Base-by-base conservation (phyloP, 1,140 invertebrate genomes). In the Danaus melanippus region DNA sequence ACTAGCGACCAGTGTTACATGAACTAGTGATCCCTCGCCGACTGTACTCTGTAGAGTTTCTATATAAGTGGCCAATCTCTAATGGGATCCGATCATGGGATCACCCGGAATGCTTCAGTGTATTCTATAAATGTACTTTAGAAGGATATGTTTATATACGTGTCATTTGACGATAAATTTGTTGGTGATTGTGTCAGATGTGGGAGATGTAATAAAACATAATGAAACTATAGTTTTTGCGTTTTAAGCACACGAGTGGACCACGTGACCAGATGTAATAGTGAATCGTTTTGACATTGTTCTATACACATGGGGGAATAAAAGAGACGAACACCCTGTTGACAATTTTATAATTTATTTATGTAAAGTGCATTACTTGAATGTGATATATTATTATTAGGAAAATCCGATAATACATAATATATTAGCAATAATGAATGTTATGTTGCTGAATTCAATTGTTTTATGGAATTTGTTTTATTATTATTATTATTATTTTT, bases 291-390 rank as follows among this genome's bases (percentile, higher is more conserved):
- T 80, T 84, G 81, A 84, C 81, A 84, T 86, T 79, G 72, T 79
- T 79, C 80, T 75, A 76, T 76, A 74, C 64, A 64, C 64, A 66
- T 65, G 63, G 72, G 21, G 54, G 60, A 74, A 79, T 79, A 76
- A 32, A 70, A 71, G 59, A 76, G 65, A 76, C 64, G 79, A 76
- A 83, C 72, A 69, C 75, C 77, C 67, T 62, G 78, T 82, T 86
- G 79, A 86, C 79, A 74, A 80, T 81, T 83, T 77, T 76, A 76
- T 84, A 82, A 83, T 86, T 86, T 83, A 84, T 86, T 84, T 84
- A 82, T 77, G 58, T 79, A 82, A 82, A 84, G 81, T 86, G 79
- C 74, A 83, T 83, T 81, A 71, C 72, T 77, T 65, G 50, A 62
- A 57, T 82, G 79, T 86, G 78, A 84, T 85, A 84, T 59, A 67